Evolutionary conservation across 1,140 invertebrate species (phyloP), one percentile per base, ranked within the genome.

Genomic region (Phocides pigmalion): DNA sequence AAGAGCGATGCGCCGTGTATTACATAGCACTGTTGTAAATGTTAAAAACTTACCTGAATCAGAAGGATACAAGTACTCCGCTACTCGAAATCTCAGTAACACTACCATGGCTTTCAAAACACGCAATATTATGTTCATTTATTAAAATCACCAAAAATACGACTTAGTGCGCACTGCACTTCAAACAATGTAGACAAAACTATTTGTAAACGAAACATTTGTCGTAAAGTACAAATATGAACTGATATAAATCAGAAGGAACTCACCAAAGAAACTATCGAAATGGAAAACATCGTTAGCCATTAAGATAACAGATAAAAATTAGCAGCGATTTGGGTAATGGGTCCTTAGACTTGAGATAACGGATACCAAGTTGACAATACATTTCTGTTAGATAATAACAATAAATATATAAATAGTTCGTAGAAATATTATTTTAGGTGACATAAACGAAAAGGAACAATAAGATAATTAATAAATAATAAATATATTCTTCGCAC

Each of bases 61-160:
- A 1, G 25, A 15, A 53, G 32, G 17, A 2, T 32, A 25, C 4
- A 63, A 32, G 44, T 28, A 68, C 19, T 68, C 70, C 8, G 63
- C 28, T 2, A 32, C 64, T 25, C 41, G 50, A 20, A 42, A 68
- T 2, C 47, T 63, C 2, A 72, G 47, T 5, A 68, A 11, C 0
- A 72, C 70, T 0, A 72, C 70, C 70, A 72, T 72, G 3, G 1
- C 39, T 28, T 56, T 47, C 35, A 50, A 22, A 53, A 44, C 11
- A 28, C 37, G 44, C 19, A 11, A 9, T 4, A 51, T n/a, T 35
- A 5, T 14, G 22, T 62, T 14, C 8, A 53, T 53, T 19, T n/a
- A 35, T n/a, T 17, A 39, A 25, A 47, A n/a, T 16, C 14, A 49
- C 5, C 12, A 32, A 11, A 49, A 28, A 28, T 28, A 28, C 25